These are phyloP conservation scores for Catocala fraxini DNA, from an alignment of 2,888 invertebrate genomes.

Conservation along the genomic window DNA sequence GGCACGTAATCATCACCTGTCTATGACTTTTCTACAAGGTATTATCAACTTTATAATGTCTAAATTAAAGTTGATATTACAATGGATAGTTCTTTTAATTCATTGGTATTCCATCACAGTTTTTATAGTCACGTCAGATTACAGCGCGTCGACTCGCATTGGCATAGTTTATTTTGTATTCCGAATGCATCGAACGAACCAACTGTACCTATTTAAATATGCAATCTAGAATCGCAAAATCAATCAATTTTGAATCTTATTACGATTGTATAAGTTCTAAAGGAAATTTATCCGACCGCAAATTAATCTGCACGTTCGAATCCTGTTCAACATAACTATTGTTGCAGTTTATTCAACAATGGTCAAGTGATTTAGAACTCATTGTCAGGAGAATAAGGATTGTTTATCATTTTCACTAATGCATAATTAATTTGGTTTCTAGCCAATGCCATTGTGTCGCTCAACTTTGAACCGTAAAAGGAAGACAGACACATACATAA, in stretches of 20 bases:
- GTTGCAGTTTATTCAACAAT: conserved; percentile 24
- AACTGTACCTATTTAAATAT: conserved; percentile 45
- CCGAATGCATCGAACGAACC: conserved; percentile 64
- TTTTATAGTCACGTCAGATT: conserved; percentile 65
- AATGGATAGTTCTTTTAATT: conserved; percentile 41
- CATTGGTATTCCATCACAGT: conserved; percentile 64
- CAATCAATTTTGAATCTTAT: conserved; percentile 34
- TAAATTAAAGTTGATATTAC: conserved; percentile 17
- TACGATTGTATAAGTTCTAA: conserved; percentile 15
- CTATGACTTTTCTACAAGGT: conserved; percentile 2
- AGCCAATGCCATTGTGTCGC: conserved; percentile 60
- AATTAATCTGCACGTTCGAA: conserved; percentile 29
- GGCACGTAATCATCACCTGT: conserved; percentile 29
- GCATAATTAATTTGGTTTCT: conserved; percentile 38
- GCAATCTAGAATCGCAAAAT: conserved; percentile 14
- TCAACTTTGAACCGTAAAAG: conserved; percentile 71
- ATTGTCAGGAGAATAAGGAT: conserved; percentile 33
- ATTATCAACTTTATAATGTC: background rate
- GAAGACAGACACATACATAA: conserved; percentile 47
- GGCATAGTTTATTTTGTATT: conserved; percentile 61
- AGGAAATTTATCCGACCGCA: conserved; percentile 2
- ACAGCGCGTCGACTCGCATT: conserved; percentile 39
- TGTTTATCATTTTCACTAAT: conserved; percentile 21
- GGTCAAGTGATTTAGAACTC: conserved; percentile 40
- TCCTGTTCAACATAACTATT: conserved; percentile 43